Evolutionary conservation across 2,113 vertebrate species (phyloP).

Genomic region (Plectropomus leopardus): DNA sequence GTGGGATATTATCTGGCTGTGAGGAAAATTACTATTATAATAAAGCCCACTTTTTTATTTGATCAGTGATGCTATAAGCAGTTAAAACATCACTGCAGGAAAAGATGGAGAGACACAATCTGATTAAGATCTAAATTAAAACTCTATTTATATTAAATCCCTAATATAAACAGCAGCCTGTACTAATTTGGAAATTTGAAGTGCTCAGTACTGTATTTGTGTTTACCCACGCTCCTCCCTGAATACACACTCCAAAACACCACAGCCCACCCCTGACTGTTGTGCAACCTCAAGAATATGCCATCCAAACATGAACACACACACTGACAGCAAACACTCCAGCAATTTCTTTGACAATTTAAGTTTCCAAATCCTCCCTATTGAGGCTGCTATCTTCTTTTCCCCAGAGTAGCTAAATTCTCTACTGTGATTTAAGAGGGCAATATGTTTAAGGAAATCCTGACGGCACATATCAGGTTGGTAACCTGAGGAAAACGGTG

Average conservation of each 20-base stretch:
- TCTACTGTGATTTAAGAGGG: slow-evolving; percentile 1
- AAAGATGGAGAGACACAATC: neutral
- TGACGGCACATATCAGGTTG: slow-evolving; percentile 39
- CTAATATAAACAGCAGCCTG: neutral
- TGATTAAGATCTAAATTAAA: slow-evolving; percentile 11
- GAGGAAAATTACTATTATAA: neutral
- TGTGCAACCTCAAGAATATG: slow-evolving; percentile 14
- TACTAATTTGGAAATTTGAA: neutral
- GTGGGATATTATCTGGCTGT: neutral
- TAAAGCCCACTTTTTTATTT: neutral
- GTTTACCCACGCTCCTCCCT: neutral
- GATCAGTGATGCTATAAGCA: neutral
- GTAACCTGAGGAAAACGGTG: slow-evolving; percentile 32
- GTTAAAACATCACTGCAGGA: neutral
- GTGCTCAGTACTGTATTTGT: slow-evolving; percentile 13
- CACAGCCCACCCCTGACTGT: slow-evolving; percentile 11
- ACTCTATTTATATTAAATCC: neutral
- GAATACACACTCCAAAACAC: slow-evolving; percentile 34
- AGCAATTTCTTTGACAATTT: neutral
- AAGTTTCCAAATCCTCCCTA: neutral
- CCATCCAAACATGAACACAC: neutral
- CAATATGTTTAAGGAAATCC: slow-evolving; percentile 1
- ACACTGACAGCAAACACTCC: neutral
- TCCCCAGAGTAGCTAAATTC: neutral
- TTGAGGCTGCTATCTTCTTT: neutral